phyloP scores from a whole-genome alignment of 2,888 invertebrate genomes.

The Agrochola macilenta region DNA sequence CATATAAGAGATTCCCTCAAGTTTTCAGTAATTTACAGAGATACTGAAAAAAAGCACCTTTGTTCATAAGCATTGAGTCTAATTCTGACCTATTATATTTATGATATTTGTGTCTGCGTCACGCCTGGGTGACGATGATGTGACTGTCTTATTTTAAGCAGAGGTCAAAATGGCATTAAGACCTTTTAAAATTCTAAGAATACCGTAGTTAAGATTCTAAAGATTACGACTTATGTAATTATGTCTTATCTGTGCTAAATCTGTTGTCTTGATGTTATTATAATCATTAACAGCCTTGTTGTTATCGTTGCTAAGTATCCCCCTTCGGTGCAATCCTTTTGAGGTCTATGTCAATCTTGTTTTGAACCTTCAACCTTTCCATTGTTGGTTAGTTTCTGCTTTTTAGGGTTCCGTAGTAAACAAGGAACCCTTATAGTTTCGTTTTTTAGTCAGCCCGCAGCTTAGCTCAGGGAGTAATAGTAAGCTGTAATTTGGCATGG shows the following conservation, averaged over 20 bases:
- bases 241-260: slow-evolving; percentile 20
- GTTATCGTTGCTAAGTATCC: background rate
- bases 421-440: too few species aligned
- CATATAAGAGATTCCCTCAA: too few species aligned
- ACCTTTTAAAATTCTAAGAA: slow-evolving; percentile 25
- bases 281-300: background rate
- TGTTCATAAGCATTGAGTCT: background rate
- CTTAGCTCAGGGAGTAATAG: too few species aligned
- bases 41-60: background rate
- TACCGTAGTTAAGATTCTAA: slow-evolving; percentile 15
- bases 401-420: too few species aligned
- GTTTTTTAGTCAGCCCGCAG: too few species aligned
- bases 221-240: slow-evolving; percentile 26
- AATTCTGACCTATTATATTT: too few species aligned
- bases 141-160: background rate
- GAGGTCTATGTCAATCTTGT: too few species aligned
- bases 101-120: background rate
- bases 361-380: background rate
- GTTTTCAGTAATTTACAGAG: too few species aligned
- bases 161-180: slow-evolving; percentile 14
- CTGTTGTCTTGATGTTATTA: slow-evolving; percentile 4
- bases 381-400: background rate
- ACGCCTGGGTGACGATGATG: background rate
- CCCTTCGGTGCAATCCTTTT: background rate
- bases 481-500: too few species aligned